Evolutionary conservation across 1,140 invertebrate species (phyloP).

Genomic region (Atta texana): DNA sequence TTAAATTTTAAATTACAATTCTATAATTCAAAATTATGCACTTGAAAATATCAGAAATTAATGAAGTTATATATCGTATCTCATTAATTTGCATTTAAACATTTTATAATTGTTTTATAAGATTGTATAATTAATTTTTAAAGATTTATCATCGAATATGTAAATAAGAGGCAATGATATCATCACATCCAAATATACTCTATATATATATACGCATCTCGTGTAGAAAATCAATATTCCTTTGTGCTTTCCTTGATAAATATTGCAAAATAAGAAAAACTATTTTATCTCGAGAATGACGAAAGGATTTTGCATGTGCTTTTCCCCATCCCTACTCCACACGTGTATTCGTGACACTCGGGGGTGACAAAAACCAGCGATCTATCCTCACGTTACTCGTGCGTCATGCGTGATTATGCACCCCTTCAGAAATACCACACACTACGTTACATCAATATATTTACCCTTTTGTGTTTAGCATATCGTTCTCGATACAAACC

Average conservation of each 20-base stretch:
- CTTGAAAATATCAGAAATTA: not conserved
- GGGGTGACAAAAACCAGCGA: conserved; percentile 34
- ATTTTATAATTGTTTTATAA: not conserved
- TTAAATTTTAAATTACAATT: conserved; percentile 17
- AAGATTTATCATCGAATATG: not conserved
- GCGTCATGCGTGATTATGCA: conserved; percentile 56
- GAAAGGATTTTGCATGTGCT: conserved; percentile 35
- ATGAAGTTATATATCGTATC: not conserved
- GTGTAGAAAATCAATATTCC: conserved; percentile 43
- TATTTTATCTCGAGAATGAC: conserved; percentile 49
- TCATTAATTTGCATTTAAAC: not conserved
- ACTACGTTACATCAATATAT: not conserved
- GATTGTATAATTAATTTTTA: not conserved
- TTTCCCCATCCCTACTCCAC: not conserved
- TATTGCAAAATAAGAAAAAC: conserved; percentile 6
- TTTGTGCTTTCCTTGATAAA: conserved; percentile 35
- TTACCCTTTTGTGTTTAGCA: conserved; percentile 42
- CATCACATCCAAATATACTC: not conserved
- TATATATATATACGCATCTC: not conserved
- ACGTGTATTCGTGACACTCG: not conserved
- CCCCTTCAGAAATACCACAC: conserved; percentile 23
- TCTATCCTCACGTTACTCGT: conserved; percentile 27
- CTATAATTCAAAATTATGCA: too few relatives aligned
- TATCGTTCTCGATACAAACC: conserved; percentile 26
- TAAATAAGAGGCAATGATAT: not conserved